Percentiles rank a stretch among this genome's conserved stretches.
phyloP scores from a whole-genome alignment of 2,113 vertebrate genomes.

The Columbina picui region DNA sequence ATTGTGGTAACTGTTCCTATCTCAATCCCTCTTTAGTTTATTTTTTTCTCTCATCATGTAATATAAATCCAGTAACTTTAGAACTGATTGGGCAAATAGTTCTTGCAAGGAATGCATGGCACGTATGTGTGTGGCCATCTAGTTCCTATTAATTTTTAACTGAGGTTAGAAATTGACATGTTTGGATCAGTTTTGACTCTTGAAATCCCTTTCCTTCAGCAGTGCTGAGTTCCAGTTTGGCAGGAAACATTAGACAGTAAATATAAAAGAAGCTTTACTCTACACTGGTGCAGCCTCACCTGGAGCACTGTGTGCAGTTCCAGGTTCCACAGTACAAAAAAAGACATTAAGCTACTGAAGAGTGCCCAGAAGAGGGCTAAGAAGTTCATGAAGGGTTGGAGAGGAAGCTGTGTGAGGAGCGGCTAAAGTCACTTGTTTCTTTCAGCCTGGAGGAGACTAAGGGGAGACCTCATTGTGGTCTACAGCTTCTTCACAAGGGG shows the following conservation, averaged over 20 bases:
- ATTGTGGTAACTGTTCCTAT: neutral
- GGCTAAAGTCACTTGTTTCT: no score
- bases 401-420: no score
- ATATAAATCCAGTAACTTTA: neutral
- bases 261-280: neutral
- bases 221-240: neutral
- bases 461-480: no score
- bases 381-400: no score
- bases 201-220: neutral
- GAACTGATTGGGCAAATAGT: neutral
- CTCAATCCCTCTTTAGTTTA: neutral
- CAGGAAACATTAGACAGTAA: neutral
- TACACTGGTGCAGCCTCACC: no score
- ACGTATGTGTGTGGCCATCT: neutral
- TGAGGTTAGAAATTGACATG: neutral
- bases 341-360: no score
- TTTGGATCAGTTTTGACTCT: neutral
- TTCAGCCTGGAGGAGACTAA: no score
- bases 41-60: neutral
- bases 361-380: no score
- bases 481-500: no score
- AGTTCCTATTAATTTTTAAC: neutral
- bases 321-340: no score
- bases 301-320: no score
- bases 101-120: neutral